Conservation (phyloP, 2,113 vertebrate genomes). For the Ibidorhyncha struthersii region DNA sequence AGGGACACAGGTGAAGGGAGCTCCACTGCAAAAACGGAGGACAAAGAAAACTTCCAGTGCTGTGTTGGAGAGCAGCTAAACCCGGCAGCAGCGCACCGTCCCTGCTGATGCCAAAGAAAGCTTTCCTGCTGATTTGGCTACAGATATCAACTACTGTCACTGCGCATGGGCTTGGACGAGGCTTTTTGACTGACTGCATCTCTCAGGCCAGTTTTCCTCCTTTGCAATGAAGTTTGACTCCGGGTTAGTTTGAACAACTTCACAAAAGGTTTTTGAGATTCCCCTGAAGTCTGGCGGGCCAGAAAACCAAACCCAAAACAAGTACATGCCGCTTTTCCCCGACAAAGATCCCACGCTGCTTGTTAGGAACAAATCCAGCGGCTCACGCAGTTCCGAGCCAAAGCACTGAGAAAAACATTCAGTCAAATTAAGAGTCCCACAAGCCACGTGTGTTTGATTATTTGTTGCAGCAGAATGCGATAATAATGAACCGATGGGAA, state of each 20-base stretch:
- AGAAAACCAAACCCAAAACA: background rate
- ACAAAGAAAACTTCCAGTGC: background rate
- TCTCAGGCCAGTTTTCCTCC: background rate
- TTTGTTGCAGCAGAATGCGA: background rate
- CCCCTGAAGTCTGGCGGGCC: background rate
- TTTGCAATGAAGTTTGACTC: background rate
- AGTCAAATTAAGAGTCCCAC: background rate
- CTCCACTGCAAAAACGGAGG: background rate
- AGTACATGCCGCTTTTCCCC: background rate
- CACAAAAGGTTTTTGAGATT: background rate
- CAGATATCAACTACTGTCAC: background rate
- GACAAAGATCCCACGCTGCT: slow-evolving; percentile 25
- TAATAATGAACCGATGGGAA: background rate
- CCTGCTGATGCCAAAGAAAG: background rate
- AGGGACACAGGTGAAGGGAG: background rate
- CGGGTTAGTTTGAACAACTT: background rate
- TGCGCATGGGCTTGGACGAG: background rate
- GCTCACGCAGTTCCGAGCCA: background rate
- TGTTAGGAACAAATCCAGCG: slow-evolving; percentile 29
- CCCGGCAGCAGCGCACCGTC: rapidly evolving
- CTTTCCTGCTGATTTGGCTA: rapidly evolving
- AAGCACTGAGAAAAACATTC: background rate
- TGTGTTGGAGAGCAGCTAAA: background rate
- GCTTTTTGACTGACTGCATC: background rate
- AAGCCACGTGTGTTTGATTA: slow-evolving; percentile 10